phyloP scores from a whole-genome alignment of 1,140 invertebrate genomes.

The Copidosoma floridanum region DNA sequence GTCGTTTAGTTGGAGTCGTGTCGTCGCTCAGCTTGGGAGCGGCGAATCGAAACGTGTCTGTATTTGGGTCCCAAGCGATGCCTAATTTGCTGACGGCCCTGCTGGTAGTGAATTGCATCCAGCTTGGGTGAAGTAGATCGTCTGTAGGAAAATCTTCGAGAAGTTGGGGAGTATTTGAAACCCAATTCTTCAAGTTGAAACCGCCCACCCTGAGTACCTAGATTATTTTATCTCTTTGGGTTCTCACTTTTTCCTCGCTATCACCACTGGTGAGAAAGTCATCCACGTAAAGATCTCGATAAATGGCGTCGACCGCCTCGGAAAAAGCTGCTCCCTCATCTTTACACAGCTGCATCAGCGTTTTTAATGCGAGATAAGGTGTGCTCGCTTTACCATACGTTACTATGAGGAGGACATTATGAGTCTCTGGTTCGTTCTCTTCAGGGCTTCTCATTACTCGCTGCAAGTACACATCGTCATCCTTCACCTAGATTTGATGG shows the following conservation, averaged over 20 bases:
- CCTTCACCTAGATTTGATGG: too few relatives aligned
- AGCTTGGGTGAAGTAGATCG: not conserved
- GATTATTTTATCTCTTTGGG: not conserved
- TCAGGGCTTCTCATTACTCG: constrained; percentile 11
- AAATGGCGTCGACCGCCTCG: not conserved
- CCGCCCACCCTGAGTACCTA: not conserved
- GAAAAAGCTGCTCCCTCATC: not conserved
- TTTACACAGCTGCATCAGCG: not conserved
- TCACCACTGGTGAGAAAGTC: constrained; percentile 1
- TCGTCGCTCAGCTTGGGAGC: not conserved
- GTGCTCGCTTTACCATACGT: not conserved
- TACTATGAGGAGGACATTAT: not conserved
- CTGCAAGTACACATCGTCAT: not conserved
- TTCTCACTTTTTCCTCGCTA: not conserved
- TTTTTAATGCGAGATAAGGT: not conserved
- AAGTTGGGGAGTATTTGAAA: not conserved
- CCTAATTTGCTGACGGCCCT: not conserved
- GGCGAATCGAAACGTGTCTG: not conserved
- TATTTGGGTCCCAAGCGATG: not conserved
- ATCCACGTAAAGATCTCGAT: constrained; percentile 7
- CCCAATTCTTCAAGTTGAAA: not conserved
- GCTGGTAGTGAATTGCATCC: not conserved
- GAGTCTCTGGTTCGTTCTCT: too few relatives aligned
- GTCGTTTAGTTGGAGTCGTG: not conserved
- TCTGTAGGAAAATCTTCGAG: not conserved